A percentile compares a stretch with the other conserved stretches of the same genome.
These are phyloP conservation scores for Atrina japonica DNA, from an alignment of 2,888 invertebrate species.

Conservation along the genomic window DNA sequence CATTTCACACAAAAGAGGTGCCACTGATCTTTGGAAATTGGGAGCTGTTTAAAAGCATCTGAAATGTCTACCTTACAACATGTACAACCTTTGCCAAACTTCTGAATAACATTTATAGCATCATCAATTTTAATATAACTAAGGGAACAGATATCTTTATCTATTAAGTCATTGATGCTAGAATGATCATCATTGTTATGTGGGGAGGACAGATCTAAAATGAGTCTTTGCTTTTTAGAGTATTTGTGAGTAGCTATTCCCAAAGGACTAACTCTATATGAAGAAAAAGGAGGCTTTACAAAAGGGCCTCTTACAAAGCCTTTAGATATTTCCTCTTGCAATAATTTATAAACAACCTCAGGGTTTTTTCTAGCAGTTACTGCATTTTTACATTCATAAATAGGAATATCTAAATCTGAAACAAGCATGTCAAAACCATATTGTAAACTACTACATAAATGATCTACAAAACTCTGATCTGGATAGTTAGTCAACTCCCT, in stretches of 20 bases:
- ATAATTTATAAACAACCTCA: slow-evolving; percentile 21
- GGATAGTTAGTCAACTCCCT: slow-evolving; percentile 10
- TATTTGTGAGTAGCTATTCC: slow-evolving; percentile 49
- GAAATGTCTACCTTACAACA: slow-evolving; percentile 48
- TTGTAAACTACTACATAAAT: slow-evolving; percentile 17
- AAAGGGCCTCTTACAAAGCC: slow-evolving; percentile 49
- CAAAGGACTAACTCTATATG: slow-evolving; percentile 43
- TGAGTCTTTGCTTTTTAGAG: slow-evolving; percentile 9
- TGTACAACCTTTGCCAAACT: not conserved
- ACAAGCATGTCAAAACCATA: slow-evolving; percentile 32
- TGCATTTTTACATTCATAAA: slow-evolving; percentile 41
- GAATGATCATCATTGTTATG: not conserved
- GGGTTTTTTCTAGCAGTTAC: slow-evolving; percentile 37
- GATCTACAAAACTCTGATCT: slow-evolving; percentile 12
- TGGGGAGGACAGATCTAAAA: slow-evolving; percentile 16
- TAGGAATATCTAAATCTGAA: not conserved
- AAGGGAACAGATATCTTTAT: slow-evolving; percentile 29
- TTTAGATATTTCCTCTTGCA: slow-evolving; percentile 43
- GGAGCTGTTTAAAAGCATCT: slow-evolving; percentile 46
- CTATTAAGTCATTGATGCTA: slow-evolving; percentile 33
- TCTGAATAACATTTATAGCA: slow-evolving; percentile 25
- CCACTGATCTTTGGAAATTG: slow-evolving; percentile 18
- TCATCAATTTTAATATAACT: slow-evolving; percentile 50
- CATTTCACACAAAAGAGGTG: slow-evolving; percentile 35
- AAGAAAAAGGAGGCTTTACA: slow-evolving; percentile 29